Percentiles rank a stretch among this genome's conserved stretches.
phyloP scores from a whole-genome alignment of 2,888 invertebrate species.

The Agrypnus murinus region DNA sequence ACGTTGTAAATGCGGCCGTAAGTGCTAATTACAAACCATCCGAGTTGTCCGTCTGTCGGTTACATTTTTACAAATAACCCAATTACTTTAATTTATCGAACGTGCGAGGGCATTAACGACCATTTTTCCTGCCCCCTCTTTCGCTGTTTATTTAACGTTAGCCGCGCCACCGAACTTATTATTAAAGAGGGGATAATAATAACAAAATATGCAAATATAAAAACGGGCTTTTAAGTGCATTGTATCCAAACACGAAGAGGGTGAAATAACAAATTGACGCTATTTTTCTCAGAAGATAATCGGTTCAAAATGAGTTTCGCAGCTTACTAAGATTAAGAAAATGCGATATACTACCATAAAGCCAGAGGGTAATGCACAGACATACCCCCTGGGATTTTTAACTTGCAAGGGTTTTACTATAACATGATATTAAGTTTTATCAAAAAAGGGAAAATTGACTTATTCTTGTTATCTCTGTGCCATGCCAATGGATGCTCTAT shows the following conservation, averaged over 20 bases:
- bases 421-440: too few species aligned
- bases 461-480: too few species aligned
- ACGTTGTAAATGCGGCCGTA: slow-evolving; percentile 7
- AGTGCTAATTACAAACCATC: slow-evolving; percentile 19
- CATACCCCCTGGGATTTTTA: slow-evolving; percentile 1
- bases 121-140: neutral
- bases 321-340: slow-evolving; percentile 26
- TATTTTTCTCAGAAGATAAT: slow-evolving; percentile 26
- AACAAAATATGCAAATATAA: slow-evolving; percentile 20
- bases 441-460: too few species aligned
- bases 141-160: neutral
- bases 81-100: slow-evolving; percentile 16
- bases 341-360: slow-evolving; percentile 18
- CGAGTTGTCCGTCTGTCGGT: slow-evolving; percentile 11
- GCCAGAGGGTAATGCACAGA: neutral
- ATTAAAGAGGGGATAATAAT: slow-evolving; percentile 10
- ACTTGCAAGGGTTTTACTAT: neutral
- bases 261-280: slow-evolving; percentile 19
- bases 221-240: slow-evolving; percentile 10
- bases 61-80: slow-evolving; percentile 16
- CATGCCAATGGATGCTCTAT: too few species aligned
- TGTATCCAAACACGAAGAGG: slow-evolving; percentile 3
- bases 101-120: slow-evolving; percentile 18
- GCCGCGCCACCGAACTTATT: neutral
- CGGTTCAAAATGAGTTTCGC: slow-evolving; percentile 21